Evolutionary conservation across 2,888 invertebrate species (phyloP).

Genomic region (Diarsia dahlii): DNA sequence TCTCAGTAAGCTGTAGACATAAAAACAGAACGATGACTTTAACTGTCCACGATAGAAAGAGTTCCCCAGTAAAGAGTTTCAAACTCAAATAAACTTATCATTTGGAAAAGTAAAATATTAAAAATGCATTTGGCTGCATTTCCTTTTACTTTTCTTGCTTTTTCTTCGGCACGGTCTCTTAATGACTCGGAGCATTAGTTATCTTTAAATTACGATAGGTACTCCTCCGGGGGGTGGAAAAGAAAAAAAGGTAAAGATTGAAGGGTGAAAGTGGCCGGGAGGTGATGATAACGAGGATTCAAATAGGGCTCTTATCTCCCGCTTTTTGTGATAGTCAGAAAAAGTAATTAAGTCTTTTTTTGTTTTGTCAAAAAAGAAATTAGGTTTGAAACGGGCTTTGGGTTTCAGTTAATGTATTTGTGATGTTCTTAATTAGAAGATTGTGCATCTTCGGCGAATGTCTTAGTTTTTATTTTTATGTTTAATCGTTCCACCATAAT

Average conservation of each 20-base stretch:
- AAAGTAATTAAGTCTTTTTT: slow-evolving; percentile 88
- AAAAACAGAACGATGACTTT: slow-evolving; percentile 28
- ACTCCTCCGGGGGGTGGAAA: slow-evolving; percentile 74
- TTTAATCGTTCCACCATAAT: slow-evolving; percentile 64
- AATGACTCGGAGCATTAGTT: slow-evolving; percentile 88
- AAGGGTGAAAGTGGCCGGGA: slow-evolving; percentile 84
- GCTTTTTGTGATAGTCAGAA: slow-evolving; percentile 84
- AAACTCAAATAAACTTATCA: slow-evolving; percentile 54
- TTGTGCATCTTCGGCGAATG: slow-evolving; percentile 73
- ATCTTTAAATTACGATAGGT: slow-evolving; percentile 89
- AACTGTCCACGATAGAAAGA: slow-evolving; percentile 34
- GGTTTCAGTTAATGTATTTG: slow-evolving; percentile 83
- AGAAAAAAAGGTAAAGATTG: slow-evolving; percentile 78
- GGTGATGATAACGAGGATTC: slow-evolving; percentile 86
- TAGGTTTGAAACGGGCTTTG: slow-evolving; percentile 80
- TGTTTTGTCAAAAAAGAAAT: slow-evolving; percentile 83
- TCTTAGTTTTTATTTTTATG: slow-evolving; percentile 62
- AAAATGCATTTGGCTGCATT: slow-evolving; percentile 87
- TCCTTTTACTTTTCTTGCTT: slow-evolving; percentile 68
- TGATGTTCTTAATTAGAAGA: slow-evolving; percentile 84
- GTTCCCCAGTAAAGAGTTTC: slow-evolving; percentile 33
- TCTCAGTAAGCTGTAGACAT: slow-evolving; percentile 20
- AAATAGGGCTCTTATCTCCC: slow-evolving; percentile 86
- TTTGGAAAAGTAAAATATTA: slow-evolving; percentile 73
- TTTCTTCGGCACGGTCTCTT: slow-evolving; percentile 78